Evolutionary conservation across 2,888 invertebrate genomes (phyloP).

Genomic region (Hirtodrosophila histrioides): DNA sequence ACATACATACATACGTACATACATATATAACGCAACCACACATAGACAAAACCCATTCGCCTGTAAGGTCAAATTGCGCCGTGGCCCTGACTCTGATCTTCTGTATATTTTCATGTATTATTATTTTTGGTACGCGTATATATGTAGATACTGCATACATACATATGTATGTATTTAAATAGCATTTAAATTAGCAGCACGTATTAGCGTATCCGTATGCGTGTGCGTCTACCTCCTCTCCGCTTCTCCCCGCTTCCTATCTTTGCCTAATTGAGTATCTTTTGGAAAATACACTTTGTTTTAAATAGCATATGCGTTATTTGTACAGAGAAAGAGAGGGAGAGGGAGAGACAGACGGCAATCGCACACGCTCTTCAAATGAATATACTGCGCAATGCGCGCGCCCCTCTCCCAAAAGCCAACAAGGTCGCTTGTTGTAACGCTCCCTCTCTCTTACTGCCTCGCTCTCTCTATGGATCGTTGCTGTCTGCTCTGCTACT

Average conservation of each 20-base stretch:
- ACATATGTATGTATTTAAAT: constrained; percentile 40
- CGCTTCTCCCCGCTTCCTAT: constrained; percentile 2
- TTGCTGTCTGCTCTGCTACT: constrained; percentile 15
- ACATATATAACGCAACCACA: constrained; percentile 3
- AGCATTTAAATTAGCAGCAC: constrained; percentile 57
- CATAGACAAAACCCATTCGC: constrained; percentile 34
- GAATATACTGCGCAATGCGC: constrained; percentile 47
- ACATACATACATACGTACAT: neutral
- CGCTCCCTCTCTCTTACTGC: constrained; percentile 23
- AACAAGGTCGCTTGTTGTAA: constrained; percentile 63
- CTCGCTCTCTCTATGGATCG: constrained; percentile 21
- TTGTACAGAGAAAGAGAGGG: constrained; percentile 18
- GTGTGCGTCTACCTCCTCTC: constrained; percentile 4
- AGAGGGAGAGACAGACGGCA: constrained; percentile 9
- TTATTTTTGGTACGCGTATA: constrained; percentile 49
- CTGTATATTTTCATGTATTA: constrained; percentile 61
- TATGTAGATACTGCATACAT: constrained; percentile 16
- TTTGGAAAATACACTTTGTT: constrained; percentile 51
- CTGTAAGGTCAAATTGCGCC: constrained; percentile 67
- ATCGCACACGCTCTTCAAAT: constrained; percentile 41
- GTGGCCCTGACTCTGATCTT: constrained; percentile 81
- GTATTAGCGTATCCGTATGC: constrained; percentile 30
- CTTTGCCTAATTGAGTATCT: constrained; percentile 34
- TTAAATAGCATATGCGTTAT: constrained; percentile 23
- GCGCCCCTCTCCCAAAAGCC: constrained; percentile 25